Conservation (phyloP, 2,888 invertebrate species). For the Trichogramma evanescens region DNA sequence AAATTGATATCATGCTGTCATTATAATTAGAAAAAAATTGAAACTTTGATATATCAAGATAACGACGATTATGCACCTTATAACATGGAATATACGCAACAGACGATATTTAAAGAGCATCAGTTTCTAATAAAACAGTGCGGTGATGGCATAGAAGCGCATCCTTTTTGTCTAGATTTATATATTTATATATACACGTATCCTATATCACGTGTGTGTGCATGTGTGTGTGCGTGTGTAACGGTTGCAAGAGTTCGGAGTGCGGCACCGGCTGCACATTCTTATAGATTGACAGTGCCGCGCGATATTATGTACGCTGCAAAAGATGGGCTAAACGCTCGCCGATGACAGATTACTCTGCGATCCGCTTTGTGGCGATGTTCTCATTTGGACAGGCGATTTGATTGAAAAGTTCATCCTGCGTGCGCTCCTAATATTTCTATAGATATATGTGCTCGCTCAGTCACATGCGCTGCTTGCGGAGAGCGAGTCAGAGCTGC, state of each 20-base stretch:
- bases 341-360: constrained; percentile 47
- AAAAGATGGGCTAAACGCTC: constrained; percentile 31
- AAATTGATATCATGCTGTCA: no score
- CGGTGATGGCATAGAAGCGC: no score
- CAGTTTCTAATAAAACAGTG: no score
- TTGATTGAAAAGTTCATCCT: constrained; percentile 45
- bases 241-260: constrained; percentile 9
- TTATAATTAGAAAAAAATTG: no score
- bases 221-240: constrained; percentile 20
- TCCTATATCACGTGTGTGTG: constrained; percentile 18
- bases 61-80: no score
- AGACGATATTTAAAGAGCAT: no score
- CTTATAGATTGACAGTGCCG: constrained; percentile 14
- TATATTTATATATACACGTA: no score
- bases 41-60: no score
- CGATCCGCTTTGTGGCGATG: constrained; percentile 44
- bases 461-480: background rate
- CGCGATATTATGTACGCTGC: constrained; percentile 16
- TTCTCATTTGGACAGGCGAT: constrained; percentile 45
- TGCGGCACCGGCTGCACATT: constrained; percentile 1
- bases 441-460: constrained; percentile 21
- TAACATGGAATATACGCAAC: no score
- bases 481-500: no score
- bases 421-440: background rate
- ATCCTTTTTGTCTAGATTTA: no score